Evolutionary conservation across 2,113 vertebrate genomes (phyloP), one percentile per base, ranked within the genome.

Genomic region (Hoplias malabaricus): DNA sequence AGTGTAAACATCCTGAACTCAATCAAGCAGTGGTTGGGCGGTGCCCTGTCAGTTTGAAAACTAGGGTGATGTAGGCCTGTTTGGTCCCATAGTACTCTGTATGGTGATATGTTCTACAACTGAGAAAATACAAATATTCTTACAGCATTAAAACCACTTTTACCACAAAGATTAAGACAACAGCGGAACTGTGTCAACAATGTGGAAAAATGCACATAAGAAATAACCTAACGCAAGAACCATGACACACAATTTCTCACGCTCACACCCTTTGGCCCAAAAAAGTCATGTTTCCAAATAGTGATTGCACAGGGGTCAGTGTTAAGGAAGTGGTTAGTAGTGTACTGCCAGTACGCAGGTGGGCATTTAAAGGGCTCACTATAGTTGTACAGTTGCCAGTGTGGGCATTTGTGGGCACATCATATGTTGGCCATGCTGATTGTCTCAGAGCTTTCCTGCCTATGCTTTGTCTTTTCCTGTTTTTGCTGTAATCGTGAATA

Each of bases 381-480:
- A 2, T 25, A 50, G 11, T 25, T 74, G 42, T 40, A 62, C 8
- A 34, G 11, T 16, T 46, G 38, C 27, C 71, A 73, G 40, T n/a
- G n/a, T 29, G 36, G 72, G 21, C 29, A 50, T 48, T 23, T 10
- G 46, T 43, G 25, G 56, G 16, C 10, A 9, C 25, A 61, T 10
- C 27, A 16, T 1, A n/a, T n/a, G 31, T n/a, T n/a, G 59, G 43
- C 29, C 1, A 31, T 4, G 10, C 9, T 53, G 36, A 53, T 38
- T 0, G 19, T 65, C 46, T 62, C 38, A 74, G 59, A 23, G 11
- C 16, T 50, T 74, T 74, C 72, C 72, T 65, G 57, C 33, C 59
- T 63, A 21, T 14, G 10, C 12, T 50, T 36, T 48, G 40, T 43
- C 12, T 43, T 68, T 77, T 77, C 50, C 50, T 77, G 74, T 76